Evolutionary conservation across 2,797 vertebrate genomes (phyloP).

Genomic region (Vireo griseus): DNA sequence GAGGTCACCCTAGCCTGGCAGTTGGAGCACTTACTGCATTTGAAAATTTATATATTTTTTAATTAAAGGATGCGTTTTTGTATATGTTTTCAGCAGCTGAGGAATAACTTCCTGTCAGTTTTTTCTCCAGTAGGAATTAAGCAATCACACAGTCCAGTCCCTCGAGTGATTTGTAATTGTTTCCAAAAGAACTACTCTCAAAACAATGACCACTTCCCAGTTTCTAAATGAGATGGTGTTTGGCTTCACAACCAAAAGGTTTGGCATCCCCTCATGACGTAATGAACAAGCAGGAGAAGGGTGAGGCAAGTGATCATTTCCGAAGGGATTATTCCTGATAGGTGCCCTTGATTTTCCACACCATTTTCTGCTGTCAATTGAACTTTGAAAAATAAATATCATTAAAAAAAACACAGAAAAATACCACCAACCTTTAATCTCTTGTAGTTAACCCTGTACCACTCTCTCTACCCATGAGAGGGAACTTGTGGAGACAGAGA

Average conservation of each 20-base stretch:
- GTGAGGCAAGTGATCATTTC: background rate
- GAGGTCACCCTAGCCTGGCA: background rate
- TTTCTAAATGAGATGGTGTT: background rate
- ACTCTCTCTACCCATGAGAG: background rate
- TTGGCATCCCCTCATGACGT: background rate
- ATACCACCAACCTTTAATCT: background rate
- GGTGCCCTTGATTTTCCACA: background rate
- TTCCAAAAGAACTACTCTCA: background rate
- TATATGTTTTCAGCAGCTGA: background rate
- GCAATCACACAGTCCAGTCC: background rate
- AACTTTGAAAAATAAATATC: background rate
- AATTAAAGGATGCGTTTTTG: background rate
- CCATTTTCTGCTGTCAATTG: background rate
- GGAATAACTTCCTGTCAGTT: background rate
- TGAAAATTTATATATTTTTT: background rate
- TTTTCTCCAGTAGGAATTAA: background rate
- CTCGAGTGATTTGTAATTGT: background rate
- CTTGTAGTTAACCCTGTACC: background rate
- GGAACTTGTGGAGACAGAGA: background rate
- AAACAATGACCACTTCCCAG: accelerated
- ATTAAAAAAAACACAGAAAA: background rate
- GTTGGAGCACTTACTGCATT: background rate
- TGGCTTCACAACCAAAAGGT: background rate
- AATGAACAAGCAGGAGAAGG: background rate
- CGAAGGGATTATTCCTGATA: background rate